Conservation (phyloP, 1,140 invertebrate genomes). For the Scaptomyza graminum region DNA sequence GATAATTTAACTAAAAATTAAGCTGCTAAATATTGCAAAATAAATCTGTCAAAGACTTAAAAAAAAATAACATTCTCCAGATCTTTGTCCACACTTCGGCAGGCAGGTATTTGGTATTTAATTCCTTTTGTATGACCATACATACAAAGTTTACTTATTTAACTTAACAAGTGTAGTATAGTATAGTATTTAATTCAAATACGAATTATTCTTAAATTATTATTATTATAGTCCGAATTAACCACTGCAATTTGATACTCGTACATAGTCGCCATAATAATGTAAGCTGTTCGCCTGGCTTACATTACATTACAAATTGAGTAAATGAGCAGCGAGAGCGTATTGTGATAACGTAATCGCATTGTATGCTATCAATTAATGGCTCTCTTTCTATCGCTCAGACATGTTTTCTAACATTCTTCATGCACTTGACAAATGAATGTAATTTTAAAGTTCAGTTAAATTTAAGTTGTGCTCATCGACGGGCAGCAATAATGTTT, state of each 20-base stretch:
- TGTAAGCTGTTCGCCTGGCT: not conserved
- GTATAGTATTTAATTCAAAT: no score
- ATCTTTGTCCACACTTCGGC: no score
- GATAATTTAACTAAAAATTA: no score
- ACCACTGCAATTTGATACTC: not conserved
- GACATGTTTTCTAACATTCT: not conserved
- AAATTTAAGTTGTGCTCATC: conserved; percentile 5
- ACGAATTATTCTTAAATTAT: no score
- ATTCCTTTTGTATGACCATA: no score
- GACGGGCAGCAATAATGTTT: conserved; percentile 13
- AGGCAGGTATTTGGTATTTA: no score
- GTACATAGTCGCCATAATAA: no score
- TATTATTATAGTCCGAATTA: not conserved
- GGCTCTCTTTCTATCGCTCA: not conserved
- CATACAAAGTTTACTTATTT: no score
- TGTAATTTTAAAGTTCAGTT: not conserved
- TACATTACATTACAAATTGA: not conserved
- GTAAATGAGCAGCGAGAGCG: not conserved
- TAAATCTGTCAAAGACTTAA: no score
- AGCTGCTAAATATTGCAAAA: no score
- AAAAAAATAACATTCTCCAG: no score
- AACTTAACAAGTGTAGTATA: no score
- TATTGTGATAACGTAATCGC: not conserved
- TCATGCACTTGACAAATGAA: not conserved
- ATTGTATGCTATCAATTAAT: not conserved